phyloP scores from a whole-genome alignment of 2,113 vertebrate species.

The Catharus bicknelli region DNA sequence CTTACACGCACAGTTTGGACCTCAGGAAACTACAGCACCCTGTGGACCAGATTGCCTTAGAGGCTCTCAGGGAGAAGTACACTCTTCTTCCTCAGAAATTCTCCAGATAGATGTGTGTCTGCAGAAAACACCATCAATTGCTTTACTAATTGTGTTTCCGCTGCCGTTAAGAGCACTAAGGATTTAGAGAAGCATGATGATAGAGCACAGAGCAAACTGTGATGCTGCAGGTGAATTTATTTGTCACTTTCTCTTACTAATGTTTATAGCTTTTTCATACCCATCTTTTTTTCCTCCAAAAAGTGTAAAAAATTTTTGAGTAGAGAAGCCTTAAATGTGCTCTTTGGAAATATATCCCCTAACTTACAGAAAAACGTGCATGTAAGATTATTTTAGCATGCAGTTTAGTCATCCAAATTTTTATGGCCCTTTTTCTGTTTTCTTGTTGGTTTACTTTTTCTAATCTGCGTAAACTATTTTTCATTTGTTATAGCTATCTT shows the following conservation, averaged over 20 bases:
- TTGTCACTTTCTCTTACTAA: not conserved
- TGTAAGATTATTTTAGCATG: not conserved
- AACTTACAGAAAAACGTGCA: not conserved
- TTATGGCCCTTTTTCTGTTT: constrained; percentile 3
- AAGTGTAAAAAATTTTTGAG: not conserved
- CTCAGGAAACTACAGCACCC: not conserved
- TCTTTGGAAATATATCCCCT: not conserved
- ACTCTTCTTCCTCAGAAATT: not conserved
- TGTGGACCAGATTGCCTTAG: not conserved
- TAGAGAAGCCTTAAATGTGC: not conserved
- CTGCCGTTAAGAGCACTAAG: not conserved
- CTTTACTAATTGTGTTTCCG: not conserved
- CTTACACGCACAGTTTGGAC: accelerated
- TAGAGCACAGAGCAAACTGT: not conserved
- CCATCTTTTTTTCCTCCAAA: too few relatives aligned
- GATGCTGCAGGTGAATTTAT: not conserved
- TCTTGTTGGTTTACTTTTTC: not conserved
- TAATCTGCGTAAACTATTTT: constrained; percentile 65
- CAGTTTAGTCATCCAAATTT: not conserved
- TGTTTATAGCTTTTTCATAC: not conserved
- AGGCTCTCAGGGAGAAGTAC: not conserved
- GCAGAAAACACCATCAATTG: not conserved
- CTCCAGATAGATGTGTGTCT: not conserved
- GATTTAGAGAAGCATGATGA: not conserved
- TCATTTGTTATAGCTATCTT: constrained; percentile 66